Base-by-base conservation (phyloP, 2,888 invertebrate species). In the Alsophila aescularia region DNA sequence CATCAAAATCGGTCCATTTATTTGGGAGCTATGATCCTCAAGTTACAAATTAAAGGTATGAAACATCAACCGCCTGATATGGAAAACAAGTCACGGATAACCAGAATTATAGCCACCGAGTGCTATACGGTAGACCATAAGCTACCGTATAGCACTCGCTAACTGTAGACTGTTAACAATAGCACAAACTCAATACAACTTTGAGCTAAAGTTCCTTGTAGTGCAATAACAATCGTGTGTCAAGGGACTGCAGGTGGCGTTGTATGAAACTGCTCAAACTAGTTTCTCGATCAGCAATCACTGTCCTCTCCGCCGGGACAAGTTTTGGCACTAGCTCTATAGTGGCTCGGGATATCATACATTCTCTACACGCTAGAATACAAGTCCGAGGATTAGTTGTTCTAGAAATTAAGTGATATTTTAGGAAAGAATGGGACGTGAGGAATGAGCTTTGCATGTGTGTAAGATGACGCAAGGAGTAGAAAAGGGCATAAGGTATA, bases 161-260 rank as follows among this genome's bases (percentile, higher is more conserved):
- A 31, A 2, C 27, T 4, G 8, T 15, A 34, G 31, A 31, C 24
- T 34, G 27, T 41, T 40, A 16, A 50, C 32, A 50, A 50, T 41
- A 35, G 24, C 32, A 12, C 13, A 32, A 32, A n/a, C 29, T 10
- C 5, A 10, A 2, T 15, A 31, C 7, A 15, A 42, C 35, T 50
- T 24, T 31, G 29, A 21, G 27, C 9, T 36, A 10, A 36, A 40
- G 50, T 41, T 41, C 50, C 39, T 16, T 36, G 31, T 43, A 27
- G 16, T 48, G 35, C 40, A 58, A 57, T 59, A 59, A 52, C 59
- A 52, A 54, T 57, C 9, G 21, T 39, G 52, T 45, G 41, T 50
- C 54, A 49, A 37, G 52, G 49, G 60, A 57, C 21, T 50, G 24
- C 51, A 63, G 52, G 60, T 54, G 52, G 24, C 27, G 52, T 52